Evolutionary conservation across 1,140 invertebrate species (phyloP).

Genomic region (Cyclargus thomasi): DNA sequence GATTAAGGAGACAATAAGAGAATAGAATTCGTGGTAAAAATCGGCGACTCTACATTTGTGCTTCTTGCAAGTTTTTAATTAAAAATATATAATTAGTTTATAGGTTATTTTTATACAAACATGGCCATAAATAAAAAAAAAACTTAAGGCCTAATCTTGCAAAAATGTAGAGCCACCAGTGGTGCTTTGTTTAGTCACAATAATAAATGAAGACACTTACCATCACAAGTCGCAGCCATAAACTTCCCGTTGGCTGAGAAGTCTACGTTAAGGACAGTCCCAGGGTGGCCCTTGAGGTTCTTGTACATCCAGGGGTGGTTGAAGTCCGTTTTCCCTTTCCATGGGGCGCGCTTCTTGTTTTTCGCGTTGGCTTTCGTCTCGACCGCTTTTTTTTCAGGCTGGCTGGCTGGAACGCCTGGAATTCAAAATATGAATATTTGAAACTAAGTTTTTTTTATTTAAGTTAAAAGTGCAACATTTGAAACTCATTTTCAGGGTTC

Average conservation of each 20-base stretch:
- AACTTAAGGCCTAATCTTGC: background rate
- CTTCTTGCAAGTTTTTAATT: background rate
- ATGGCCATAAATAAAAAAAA: too few species aligned
- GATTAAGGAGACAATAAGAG: background rate
- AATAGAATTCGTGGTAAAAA: background rate
- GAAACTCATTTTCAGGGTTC: too few species aligned
- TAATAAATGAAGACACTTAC: conserved; percentile 71
- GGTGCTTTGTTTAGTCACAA: conserved; percentile 12
- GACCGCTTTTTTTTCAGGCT: conserved; percentile 33
- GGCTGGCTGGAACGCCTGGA: conserved; percentile 41
- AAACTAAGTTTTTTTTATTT: background rate
- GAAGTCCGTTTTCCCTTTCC: conserved; percentile 65
- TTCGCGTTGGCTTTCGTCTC: conserved; percentile 45
- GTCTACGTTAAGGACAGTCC: conserved; percentile 82
- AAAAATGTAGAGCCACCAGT: background rate
- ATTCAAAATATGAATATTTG: conserved; percentile 14
- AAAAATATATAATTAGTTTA: background rate
- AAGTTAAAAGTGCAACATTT: too few species aligned
- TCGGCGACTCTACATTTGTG: background rate
- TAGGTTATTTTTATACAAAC: background rate
- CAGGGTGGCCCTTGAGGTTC: conserved; percentile 87
- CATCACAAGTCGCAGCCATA: conserved; percentile 87
- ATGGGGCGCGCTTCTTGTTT: conserved; percentile 52
- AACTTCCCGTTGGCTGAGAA: conserved; percentile 90
- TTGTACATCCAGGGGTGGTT: conserved; percentile 84